Evolutionary conservation across 2,113 vertebrate genomes (phyloP), one percentile per base, ranked within the genome.

Genomic region (Onychostoma macrolepis): DNA sequence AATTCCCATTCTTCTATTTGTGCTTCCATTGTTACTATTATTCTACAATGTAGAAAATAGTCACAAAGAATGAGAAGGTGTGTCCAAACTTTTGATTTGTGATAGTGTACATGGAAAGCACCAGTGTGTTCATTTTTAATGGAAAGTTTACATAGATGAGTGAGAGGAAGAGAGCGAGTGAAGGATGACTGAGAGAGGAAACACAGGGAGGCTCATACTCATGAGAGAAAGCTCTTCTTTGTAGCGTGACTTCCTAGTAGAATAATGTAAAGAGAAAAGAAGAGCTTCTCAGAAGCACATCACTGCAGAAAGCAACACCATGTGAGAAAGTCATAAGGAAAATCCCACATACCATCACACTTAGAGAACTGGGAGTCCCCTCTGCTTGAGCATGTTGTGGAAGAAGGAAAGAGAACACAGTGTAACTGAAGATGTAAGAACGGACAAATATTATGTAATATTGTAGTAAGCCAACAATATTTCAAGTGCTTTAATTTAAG

Each of bases 361-460:
- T 81, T 84, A 80, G 36, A 67, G 41, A 36, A 74, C 65, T 58
- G 45, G 79, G 87, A 78, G 58, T 80, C 69, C 36, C 45, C 17
- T 50, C 67, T 63, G 85, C 81, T 81, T 87, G 48, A 38, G 76
- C 58, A 58, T 86, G 77, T 83, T 83, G 88, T 63, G 43, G 85
- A 87, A 76, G 87, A 85, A 80, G 72, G 69, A 87, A 87, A 80
- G 43, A 9, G 6, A 83, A 84, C 26, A 78, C 28, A 79, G 53
- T 1, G 21, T 72, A 72, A 72, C 9, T 79, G 76, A 85, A 89
- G 87, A 79, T 91, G 89, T 53, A 89, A 87, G 85, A 61, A 69
- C n/a, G 89, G 87, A 92, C 92, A 72, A 24, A 91, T 93, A 75
- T 93, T 91, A 92, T 91, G 88, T 93, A 92, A 93, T 92, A 56